Evolutionary conservation across 23 tunicate species (phyloP), one percentile per base, ranked within the genome.

Genomic region (Ciona savignyi): DNA sequence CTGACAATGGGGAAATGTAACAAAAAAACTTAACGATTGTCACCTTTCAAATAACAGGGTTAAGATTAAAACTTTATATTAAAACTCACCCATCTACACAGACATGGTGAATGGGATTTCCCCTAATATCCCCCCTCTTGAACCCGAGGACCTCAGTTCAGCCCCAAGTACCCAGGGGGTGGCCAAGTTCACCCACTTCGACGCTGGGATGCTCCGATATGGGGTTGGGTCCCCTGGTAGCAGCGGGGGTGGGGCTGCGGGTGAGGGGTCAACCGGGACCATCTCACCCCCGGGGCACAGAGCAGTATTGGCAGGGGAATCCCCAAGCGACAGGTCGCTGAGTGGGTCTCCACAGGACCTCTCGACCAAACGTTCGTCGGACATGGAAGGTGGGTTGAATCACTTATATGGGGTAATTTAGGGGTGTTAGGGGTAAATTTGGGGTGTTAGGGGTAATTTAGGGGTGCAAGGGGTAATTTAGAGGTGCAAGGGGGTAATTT

Each of bases 321-420:
- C 96, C 32, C 96, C 96, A 11, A 88, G 87, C 31, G 96, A 88
- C 70, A 75, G 81, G 1, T 88, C 96, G 0, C 35, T 42, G 11
- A 63, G 86, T 32, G 80, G 80, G 26, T 82, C 87, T 4, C 96
- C 96, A 4, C 83, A 88, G 34, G 96, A 88, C 67, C 34, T 88
- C 24, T 63, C 96, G 11, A 77, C 87, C 23, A 88, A 88, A 66
- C 51, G 80, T 30, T 21, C 75, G 2, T 67, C 86, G 2, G 81
- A 82, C 4, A 34, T 25, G 15, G 77, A 76, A 48, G 81, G 78
- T 86, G 23, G 33, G 71, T 42, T 72, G 15, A 9, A 9, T n/a
- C 22, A 9, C 24, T 63, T n/a, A 35, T 9, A 51, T 42, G n/a
- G n/a, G n/a, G n/a, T n/a, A n/a, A n/a, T n/a, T n/a, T n/a, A n/a